Base-by-base conservation (phyloP, 2,113 vertebrate genomes). In the Globicephala melas region DNA sequence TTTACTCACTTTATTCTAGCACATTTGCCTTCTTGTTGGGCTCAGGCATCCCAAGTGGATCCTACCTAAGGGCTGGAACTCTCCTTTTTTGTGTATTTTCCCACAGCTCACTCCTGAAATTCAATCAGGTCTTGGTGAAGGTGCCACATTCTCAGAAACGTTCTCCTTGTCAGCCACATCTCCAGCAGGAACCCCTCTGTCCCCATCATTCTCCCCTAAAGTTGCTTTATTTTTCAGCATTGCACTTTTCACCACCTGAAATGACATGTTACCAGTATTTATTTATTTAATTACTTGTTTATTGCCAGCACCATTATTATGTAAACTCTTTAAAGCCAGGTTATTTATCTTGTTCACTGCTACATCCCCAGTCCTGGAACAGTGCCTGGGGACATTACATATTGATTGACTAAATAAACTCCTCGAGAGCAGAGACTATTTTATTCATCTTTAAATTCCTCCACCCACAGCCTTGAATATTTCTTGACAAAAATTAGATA, bases 401-500 rank as follows among this genome's bases (percentile, higher is more conserved):
- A 33, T 63, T 81, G 8, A 50, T 28, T 8, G 18, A 73, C 36
- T 33, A 38, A 82, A 58, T 73, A 65, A 96, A 77, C 14, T 86
- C n/a, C 31, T 82, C 65, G 17, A 65, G 26, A 67, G 23, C 21
- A n/a, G 36, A 92, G 60, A 41, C 58, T 74, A n/a, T 55, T 70
- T 65, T 82, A 79, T 89, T 86, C 25, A n/a, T 77, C 58, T 85
- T 80, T 83, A 74, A 89, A 73, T 58, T 93, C 18, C 6, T 81
- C 50, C 20, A 44, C 65, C 6, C 41, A 84, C 4, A 76, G n/a
- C 18, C 83, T 77, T 85, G 53, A 80, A 38, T 87, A 62, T 53
- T 91, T 96, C 33, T 70, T 44, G 25, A 10, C 74, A 79, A 38
- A 95, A 85, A 95, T 68, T 70, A 90, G 33, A 77, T 79, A 53